Conservation (phyloP, 1,140 invertebrate genomes). For the Zophobas morio region DNA sequence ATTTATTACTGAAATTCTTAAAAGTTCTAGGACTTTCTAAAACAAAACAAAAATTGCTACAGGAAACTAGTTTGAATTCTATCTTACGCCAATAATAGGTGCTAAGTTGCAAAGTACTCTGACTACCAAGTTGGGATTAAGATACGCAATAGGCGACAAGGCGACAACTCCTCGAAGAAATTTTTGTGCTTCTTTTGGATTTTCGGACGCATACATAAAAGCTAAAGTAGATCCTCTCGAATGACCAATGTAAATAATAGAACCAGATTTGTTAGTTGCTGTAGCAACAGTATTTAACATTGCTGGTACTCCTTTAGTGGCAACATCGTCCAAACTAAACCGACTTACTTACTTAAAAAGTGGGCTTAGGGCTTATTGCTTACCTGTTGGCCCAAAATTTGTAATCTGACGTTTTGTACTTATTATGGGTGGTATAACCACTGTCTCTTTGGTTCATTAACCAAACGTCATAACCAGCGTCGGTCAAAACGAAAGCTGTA, state of each 20-base stretch:
- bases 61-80: background rate
- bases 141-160: constrained; percentile 1
- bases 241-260: constrained; percentile 76
- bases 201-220: constrained; percentile 68
- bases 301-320: background rate
- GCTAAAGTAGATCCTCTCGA: too few species aligned
- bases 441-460: too few species aligned
- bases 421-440: too few species aligned
- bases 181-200: constrained; percentile 70
- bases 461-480: too few species aligned
- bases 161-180: constrained; percentile 1
- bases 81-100: background rate
- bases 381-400: too few species aligned
- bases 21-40: background rate
- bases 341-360: too few species aligned
- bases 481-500: background rate
- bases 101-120: background rate
- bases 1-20: background rate
- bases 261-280: constrained; percentile 48
- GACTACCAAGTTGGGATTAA: background rate
- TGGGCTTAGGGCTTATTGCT: too few species aligned
- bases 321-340: constrained; percentile 3
- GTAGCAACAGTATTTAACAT: constrained; percentile 71
- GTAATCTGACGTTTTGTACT: background rate
- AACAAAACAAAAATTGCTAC: background rate